phyloP scores from a whole-genome alignment of 2,113 vertebrate species.

The Sminthopsis crassicaudata region DNA sequence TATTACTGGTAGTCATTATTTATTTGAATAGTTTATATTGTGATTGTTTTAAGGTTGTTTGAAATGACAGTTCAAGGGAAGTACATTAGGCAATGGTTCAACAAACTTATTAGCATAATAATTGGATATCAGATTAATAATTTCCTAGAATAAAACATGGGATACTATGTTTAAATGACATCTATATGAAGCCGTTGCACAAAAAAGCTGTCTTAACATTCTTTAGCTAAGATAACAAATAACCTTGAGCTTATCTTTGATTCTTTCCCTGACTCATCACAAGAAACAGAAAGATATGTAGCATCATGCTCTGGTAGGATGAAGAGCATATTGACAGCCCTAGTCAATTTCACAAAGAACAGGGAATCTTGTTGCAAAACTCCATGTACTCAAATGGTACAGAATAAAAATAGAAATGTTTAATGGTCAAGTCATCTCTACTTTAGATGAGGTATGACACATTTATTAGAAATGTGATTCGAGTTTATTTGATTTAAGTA shows the following conservation, averaged over 20 bases:
- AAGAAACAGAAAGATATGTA: background rate
- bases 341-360: conserved; percentile 2
- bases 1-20: background rate
- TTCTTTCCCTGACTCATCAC: background rate
- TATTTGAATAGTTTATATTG: background rate
- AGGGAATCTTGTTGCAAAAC: background rate
- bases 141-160: conserved; percentile 23
- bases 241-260: conserved; percentile 27
- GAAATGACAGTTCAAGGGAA: background rate
- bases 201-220: background rate
- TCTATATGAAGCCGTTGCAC: background rate
- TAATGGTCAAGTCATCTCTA: background rate
- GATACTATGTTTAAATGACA: conserved; percentile 17
- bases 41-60: conserved; percentile 14
- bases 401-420: conserved; percentile 23
- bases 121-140: background rate
- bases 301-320: background rate
- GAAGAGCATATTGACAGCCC: background rate
- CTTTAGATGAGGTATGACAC: conserved; percentile 9
- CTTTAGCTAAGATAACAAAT: background rate
- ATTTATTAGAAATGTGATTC: background rate
- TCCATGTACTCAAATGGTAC: background rate
- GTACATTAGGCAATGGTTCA: background rate
- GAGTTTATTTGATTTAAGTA: conserved; percentile 31
- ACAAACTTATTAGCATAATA: background rate